A percentile compares a stretch with the other conserved stretches of the same genome.
These are phyloP conservation scores for Cheilosia variabilis DNA, from an alignment of 2,888 invertebrate species.

Conservation along the genomic window DNA sequence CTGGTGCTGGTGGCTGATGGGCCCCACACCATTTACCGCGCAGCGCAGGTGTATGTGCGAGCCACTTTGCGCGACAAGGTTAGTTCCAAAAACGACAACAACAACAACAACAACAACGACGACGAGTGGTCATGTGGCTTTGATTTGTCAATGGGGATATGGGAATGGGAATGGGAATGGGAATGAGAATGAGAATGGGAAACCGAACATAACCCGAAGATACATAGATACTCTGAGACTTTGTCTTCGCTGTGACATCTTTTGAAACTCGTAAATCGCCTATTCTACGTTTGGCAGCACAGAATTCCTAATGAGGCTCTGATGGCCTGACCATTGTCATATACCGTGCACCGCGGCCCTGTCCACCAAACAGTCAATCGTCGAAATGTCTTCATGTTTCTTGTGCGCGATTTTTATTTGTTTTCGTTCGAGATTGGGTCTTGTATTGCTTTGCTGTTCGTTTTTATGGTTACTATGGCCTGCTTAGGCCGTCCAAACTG, in stretches of 20 bases:
- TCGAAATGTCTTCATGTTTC: slow-evolving; percentile 75
- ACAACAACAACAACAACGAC: slow-evolving; percentile 8
- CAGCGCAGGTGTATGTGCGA: slow-evolving; percentile 68
- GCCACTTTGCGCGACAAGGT: slow-evolving; percentile 65
- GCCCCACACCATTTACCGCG: not conserved
- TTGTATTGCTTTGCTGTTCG: slow-evolving; percentile 18
- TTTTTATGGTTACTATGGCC: slow-evolving; percentile 62
- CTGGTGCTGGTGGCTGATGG: slow-evolving; percentile 29
- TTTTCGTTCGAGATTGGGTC: slow-evolving; percentile 44
- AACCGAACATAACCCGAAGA: slow-evolving; percentile 16
- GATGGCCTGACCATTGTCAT: slow-evolving; percentile 11
- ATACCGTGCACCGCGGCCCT: slow-evolving; percentile 43
- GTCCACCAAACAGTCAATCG: slow-evolving; percentile 72
- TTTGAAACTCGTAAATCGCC: slow-evolving; percentile 76
- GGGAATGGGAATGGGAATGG: slow-evolving; percentile 30
- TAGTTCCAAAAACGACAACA: slow-evolving; percentile 49
- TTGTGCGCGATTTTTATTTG: slow-evolving; percentile 74
- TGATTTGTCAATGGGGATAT: slow-evolving; percentile 72
- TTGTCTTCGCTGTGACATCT: slow-evolving; percentile 73
- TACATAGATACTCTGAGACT: slow-evolving; percentile 59
- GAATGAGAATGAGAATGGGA: not conserved
- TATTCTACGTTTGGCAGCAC: slow-evolving; percentile 74
- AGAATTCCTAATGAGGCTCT: slow-evolving; percentile 73
- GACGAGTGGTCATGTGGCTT: slow-evolving; percentile 40
- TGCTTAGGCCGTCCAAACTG: slow-evolving; percentile 61